Evolutionary conservation across 2,797 vertebrate species (phyloP), one percentile per base, ranked within the genome.

Genomic region (Notamacropus eugenii): DNA sequence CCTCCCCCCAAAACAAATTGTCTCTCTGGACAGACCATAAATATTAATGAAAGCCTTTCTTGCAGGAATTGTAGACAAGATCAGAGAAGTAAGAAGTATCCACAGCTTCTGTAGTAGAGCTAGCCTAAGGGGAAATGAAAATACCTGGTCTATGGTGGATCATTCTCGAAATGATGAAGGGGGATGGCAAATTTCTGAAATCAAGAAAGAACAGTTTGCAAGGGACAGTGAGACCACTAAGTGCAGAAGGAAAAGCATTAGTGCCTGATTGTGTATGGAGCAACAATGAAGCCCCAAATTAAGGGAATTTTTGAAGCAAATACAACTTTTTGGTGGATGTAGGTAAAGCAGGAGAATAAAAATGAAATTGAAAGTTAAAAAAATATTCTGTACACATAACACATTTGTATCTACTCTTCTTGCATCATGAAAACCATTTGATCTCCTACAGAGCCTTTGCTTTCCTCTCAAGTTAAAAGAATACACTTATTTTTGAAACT

Each of bases 21-120:
- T 99, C 98, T 99, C 98, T 98, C 98, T 99, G 98, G 98, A 98
- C 97, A 96, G 93, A 93, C 97, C 97, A 99, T 99, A 99, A 99
- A 99, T 99, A 99, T 99, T 99, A 99, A 99, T 99, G 98, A 97
- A 98, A 98, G 96, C 57, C 98, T 98, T 99, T 98, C 92, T 98
- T 99, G 98, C 97, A 98, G 97, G 98, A 99, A 98, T 98, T 98
- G 98, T 98, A 99, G 97, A 98, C 97, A 99, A 99, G 98, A 99
- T 99, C 98, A 99, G 98, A 99, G 96, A 97, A 96, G n/a, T 95
- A 96, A 98, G 98, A 98, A 99, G 98, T 98, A 98, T 98, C 97
- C 97, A 98, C 98, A 98, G 87, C 95, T 97, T 98, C 97, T 98
- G 97, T 96, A 98, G 98, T 90, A 96, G 95, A 98, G 95, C 94